Evolutionary conservation across 2,888 invertebrate genomes (phyloP), one percentile per base, ranked within the genome.

Genomic region (Eledona agricola): DNA sequence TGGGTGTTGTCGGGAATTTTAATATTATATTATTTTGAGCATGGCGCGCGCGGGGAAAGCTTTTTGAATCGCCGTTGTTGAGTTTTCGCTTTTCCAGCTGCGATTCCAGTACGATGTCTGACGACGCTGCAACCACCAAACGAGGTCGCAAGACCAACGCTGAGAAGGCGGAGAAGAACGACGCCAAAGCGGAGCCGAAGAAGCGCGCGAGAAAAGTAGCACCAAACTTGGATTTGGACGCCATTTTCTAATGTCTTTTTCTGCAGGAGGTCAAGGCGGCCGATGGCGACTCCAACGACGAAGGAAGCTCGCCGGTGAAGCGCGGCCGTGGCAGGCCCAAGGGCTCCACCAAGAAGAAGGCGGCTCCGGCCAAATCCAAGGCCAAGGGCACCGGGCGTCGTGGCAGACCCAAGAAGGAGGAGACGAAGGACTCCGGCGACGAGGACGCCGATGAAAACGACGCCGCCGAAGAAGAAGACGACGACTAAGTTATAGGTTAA

Each of bases 261-360:
- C 31, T 40, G 29, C 35, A 51, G 45, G 51, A 29, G 47, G 58
- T 53, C 15, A 63, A 63, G 35, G 68, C 67, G 5, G 66, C 59
- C 1, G 68, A 65, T 6, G 63, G 59, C 6, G 67, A 64, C n/a
- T 64, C 60, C 1, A 63, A 58, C 26, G 72, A 70, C 4, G 71
- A 72, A 26, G 66, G 64, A 3, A 62, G 66, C 3, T 58, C 70
- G 5, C 79, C 81, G 23, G 79, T 77, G 11, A 82, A 82, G 64
- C 70, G 81, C 38, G 81, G 81, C 4, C 76, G 82, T 23, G 82
- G 82, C 26, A 72, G 82, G 54, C 82, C 82, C 16, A 81, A 81
- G 65, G 81, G 81, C 12, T 75, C 79, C 37, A 78, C 76, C 29
- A 81, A 80, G 69, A 76, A 72, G 71, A 80, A 79, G 71, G 42